Percentiles rank a stretch among this genome's conserved stretches.
These are phyloP conservation scores for Apistogramma diplotaenia DNA, from an alignment of 2,113 vertebrate species.

Conservation along the genomic window DNA sequence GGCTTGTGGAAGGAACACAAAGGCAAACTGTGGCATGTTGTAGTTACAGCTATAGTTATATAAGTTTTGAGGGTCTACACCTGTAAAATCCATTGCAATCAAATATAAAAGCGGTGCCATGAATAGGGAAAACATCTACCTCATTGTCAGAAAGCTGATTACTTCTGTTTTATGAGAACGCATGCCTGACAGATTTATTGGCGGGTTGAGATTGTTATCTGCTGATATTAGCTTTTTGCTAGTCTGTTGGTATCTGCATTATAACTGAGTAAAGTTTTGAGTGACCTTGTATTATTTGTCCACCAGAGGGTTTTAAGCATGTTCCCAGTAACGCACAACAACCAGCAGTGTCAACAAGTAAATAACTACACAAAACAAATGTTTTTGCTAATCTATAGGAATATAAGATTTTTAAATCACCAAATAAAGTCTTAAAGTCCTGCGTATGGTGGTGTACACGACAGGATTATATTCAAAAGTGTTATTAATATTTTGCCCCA, in stretches of 20 bases:
- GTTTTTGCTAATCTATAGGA: too few species aligned
- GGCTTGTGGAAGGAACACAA: neutral
- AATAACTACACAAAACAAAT: neutral
- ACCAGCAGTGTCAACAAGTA: neutral
- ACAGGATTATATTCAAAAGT: neutral
- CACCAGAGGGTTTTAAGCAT: neutral
- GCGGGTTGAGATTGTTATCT: too few species aligned
- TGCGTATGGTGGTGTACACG: neutral
- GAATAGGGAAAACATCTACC: neutral
- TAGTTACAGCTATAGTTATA: neutral
- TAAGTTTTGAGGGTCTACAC: neutral
- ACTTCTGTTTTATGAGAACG: too few species aligned
- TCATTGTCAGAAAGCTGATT: too few species aligned
- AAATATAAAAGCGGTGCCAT: neutral
- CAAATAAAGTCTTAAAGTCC: fast-evolving
- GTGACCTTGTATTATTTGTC: neutral
- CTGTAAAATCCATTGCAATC: neutral
- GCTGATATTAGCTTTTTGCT: neutral
- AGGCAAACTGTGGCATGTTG: neutral
- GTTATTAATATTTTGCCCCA: neutral
- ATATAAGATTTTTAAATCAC: neutral
- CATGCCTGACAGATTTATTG: too few species aligned
- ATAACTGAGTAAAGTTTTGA: neutral
- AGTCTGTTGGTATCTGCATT: neutral
- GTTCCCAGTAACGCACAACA: neutral